A percentile compares a stretch with the other conserved stretches of the same genome.
Evolutionary conservation across 2,797 vertebrate species (phyloP).

Genomic region (Takifugu rubripes): DNA sequence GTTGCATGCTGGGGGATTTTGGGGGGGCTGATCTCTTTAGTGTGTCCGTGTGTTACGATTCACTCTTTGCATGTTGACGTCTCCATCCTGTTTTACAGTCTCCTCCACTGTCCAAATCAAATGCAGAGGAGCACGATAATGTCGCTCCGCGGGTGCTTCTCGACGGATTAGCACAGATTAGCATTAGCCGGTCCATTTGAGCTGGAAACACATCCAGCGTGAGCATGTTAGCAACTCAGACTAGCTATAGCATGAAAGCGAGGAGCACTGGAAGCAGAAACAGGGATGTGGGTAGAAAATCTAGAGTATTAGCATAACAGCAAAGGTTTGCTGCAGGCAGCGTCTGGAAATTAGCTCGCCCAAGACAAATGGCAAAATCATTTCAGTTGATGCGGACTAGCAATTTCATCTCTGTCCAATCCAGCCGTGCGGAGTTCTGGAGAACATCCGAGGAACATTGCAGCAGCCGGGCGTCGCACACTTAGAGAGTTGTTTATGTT

Average conservation of each 20-base stretch:
- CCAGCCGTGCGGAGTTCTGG: background rate
- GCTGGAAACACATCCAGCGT: conserved; percentile 56
- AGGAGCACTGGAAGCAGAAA: too few relatives aligned
- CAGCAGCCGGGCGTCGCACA: background rate
- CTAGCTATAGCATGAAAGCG: conserved; percentile 20
- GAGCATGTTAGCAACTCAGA: conserved; percentile 39
- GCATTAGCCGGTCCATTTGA: conserved; percentile 70
- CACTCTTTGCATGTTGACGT: conserved; percentile 40
- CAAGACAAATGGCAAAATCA: too few relatives aligned
- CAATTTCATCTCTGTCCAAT: background rate
- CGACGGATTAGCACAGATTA: conserved; percentile 70
- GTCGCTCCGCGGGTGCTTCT: conserved; percentile 51
- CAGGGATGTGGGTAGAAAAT: background rate
- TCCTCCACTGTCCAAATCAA: conserved; percentile 32
- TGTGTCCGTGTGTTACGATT: conserved; percentile 31
- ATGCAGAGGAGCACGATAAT: conserved; percentile 48
- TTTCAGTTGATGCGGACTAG: background rate
- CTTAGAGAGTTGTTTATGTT: conserved; percentile 11
- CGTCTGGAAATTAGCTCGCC: background rate
- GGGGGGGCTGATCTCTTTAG: conserved; percentile 11
- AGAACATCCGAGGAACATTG: too few relatives aligned
- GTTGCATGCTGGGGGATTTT: conserved; percentile 31
- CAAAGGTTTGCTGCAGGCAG: background rate
- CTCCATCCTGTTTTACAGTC: conserved; percentile 24
- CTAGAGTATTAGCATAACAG: background rate